Evolutionary conservation across 2,113 vertebrate species (phyloP), one percentile per base, ranked within the genome.

Genomic region (Xenopus laevis): DNA sequence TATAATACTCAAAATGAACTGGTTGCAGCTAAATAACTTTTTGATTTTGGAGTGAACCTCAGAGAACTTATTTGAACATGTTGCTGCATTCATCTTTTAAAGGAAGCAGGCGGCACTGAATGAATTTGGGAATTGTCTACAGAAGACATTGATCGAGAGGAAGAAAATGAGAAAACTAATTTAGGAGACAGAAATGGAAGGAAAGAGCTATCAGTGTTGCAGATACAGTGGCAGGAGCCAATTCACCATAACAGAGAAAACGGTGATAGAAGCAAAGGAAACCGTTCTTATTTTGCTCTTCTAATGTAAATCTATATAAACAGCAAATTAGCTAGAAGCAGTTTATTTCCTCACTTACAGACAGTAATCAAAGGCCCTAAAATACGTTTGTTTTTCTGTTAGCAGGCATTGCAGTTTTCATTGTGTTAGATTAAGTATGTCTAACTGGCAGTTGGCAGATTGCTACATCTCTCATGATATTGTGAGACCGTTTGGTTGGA

Each of bases 161-260:
- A 15, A 44, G 62, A 64, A 64, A 64, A 64, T 64, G 27, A 64
- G 62, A 40, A 64, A 64, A 10, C 62, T 64, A 64, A 64, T 64
- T 64, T 27, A 33, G 62, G 40, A 64, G 62, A 64, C 62, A 44
- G 30, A n/a, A 44, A 64, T 13, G 7, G 30, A 64, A 64, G 17
- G 62, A 64, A 40, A 64, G 59, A 62, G 30, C 27, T 12, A 40
- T 64, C 60, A 30, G 23, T 30, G 60, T 30, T 16, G 60, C 8
- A 62, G 5, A 27, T 40, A 44, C 21, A 44, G 62, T 64, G 62
- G 44, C 30, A 64, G 62, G 15, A 64, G 40, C 13, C 8, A 10
- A 15, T 16, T 16, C 62, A 44, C 2, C 27, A 15, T 64, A 64
- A 64, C 40, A 16, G 30, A 44, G 7, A 44, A 44, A 44, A 44